phyloP scores from a whole-genome alignment of 2,888 invertebrate genomes.

The Automeris io region DNA sequence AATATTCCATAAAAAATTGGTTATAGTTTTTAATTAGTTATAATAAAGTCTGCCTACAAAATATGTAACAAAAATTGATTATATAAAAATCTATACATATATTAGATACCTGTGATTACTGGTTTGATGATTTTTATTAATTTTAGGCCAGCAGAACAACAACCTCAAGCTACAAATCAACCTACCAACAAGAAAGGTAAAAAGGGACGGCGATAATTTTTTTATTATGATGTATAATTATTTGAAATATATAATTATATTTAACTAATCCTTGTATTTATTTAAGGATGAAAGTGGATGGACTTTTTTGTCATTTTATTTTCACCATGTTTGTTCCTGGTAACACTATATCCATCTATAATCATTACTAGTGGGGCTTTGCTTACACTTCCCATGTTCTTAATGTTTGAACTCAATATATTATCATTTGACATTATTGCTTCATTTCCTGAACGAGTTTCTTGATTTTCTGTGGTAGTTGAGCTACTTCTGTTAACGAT shows the following conservation, averaged over 20 bases:
- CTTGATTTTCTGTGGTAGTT: conserved; percentile 59
- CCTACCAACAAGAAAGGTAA: conserved; percentile 61
- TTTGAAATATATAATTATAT: conserved; percentile 21
- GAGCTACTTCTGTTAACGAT: conserved; percentile 55
- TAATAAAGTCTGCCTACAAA: no score
- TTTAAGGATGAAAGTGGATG: conserved; percentile 41
- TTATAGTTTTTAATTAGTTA: no score
- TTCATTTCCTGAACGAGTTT: conserved; percentile 56
- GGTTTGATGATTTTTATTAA: conserved; percentile 12
- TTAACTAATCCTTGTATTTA: conserved; percentile 9
- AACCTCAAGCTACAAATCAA: conserved; percentile 51
- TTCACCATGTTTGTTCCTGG: conserved; percentile 60
- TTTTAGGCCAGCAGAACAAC: conserved; percentile 66
- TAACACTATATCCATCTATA: conserved; percentile 65
- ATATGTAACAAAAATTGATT: neutral
- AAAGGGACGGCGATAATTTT: conserved; percentile 62
- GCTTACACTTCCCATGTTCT: conserved; percentile 21
- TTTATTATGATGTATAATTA: conserved; percentile 19
- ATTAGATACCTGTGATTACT: neutral
- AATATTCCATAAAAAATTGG: no score
- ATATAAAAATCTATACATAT: neutral
- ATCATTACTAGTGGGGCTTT: conserved; percentile 48
- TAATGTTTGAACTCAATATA: conserved; percentile 19
- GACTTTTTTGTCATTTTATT: conserved; percentile 53
- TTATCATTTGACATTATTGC: conserved; percentile 32